Conservation (phyloP, 53 echinoderm and acorn worm genomes). For the Luidia sarsii region DNA sequence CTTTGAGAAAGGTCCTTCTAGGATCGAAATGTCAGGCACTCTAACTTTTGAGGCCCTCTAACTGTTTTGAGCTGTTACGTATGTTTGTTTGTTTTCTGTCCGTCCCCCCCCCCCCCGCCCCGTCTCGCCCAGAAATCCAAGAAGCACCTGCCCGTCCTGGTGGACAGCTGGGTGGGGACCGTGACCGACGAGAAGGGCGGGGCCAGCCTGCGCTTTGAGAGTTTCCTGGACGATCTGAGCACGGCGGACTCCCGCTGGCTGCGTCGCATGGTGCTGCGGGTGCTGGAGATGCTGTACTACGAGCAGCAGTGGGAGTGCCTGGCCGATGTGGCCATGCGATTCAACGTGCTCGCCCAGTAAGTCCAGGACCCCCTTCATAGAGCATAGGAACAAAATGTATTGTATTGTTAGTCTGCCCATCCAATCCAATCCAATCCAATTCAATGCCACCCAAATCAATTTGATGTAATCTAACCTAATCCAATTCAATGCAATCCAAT, state of each 20-base stretch:
- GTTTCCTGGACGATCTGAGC: conserved; percentile 78
- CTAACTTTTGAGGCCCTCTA: too few species aligned
- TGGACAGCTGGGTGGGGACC: conserved; percentile 87
- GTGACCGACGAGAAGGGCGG: conserved; percentile 91
- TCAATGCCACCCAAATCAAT: background rate
- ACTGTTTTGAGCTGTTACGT: too few species aligned
- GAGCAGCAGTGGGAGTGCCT: conserved; percentile 96
- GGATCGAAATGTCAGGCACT: too few species aligned
- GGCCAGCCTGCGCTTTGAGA: conserved; percentile 96
- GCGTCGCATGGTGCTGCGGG: conserved; percentile 84
- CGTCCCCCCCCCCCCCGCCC: too few species aligned
- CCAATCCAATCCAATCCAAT: too few species aligned
- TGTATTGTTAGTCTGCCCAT: background rate
- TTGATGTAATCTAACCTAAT: too few species aligned
- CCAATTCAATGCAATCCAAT: too few species aligned
- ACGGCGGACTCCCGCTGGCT: conserved; percentile 91
- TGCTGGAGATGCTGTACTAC: conserved; percentile 93
- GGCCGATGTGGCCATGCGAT: conserved; percentile 95
- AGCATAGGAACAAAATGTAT: background rate
- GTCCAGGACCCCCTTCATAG: background rate
- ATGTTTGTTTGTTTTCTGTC: too few species aligned
- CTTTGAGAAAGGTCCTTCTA: too few species aligned
- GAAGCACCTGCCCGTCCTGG: conserved; percentile 51
- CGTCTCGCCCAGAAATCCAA: conserved; percentile 56
- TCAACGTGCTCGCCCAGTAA: conserved; percentile 91